phyloP scores from a whole-genome alignment of 2,888 invertebrate genomes.

The Andrena dorsata region DNA sequence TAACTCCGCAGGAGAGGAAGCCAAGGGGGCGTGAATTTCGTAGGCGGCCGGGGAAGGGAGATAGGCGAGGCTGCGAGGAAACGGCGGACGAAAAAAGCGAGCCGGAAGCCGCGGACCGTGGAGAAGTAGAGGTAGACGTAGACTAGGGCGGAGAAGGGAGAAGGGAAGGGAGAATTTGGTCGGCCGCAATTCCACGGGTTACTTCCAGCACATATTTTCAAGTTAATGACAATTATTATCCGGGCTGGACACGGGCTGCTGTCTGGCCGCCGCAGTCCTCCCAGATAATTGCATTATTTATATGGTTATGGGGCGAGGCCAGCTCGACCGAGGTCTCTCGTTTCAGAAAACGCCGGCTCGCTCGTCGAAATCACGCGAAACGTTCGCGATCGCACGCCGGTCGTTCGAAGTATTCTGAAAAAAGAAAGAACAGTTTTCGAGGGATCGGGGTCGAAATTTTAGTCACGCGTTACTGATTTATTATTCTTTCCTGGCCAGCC shows the following conservation, averaged over 20 bases:
- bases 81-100: conserved; percentile 54
- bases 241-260: conserved; percentile 70
- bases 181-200: conserved; percentile 72
- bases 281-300: conserved; percentile 76
- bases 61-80: conserved; percentile 58
- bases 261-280: conserved; percentile 51
- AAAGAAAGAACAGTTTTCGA: conserved; percentile 8
- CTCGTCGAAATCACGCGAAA: conserved; percentile 10
- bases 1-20: conserved; percentile 56
- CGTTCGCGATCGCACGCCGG: background rate
- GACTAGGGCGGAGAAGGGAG: conserved; percentile 35
- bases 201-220: conserved; percentile 80
- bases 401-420: background rate
- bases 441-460: conserved; percentile 6
- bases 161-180: conserved; percentile 45
- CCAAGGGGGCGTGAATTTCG: conserved; percentile 63
- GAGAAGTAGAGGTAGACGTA: conserved; percentile 38
- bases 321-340: background rate
- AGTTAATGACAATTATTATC: conserved; percentile 80
- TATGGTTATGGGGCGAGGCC: conserved; percentile 26
- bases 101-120: conserved; percentile 44
- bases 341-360: conserved; percentile 23
- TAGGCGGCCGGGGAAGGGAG: conserved; percentile 56
- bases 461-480: conserved; percentile 20
- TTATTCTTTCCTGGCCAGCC: conserved; percentile 12